Base-by-base conservation (phyloP, 2,888 invertebrate genomes). In the Poecilus cupreus region DNA sequence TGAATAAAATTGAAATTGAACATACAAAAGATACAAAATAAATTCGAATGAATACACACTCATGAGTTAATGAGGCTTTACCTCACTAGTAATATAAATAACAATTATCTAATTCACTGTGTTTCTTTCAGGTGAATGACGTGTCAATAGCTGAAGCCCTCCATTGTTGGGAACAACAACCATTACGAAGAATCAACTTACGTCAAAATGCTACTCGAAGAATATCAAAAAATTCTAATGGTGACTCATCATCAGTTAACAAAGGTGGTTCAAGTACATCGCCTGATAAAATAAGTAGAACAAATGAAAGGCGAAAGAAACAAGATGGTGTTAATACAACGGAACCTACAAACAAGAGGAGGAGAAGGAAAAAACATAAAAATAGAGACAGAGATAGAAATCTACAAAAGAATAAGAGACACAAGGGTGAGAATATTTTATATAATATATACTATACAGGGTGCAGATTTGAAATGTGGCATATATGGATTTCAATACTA, bases 61-160 rank as follows among this genome's bases (percentile, higher is more conserved):
- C n/a, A n/a, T n/a, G n/a, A n/a, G n/a, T n/a, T n/a, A n/a, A n/a
- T n/a, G n/a, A n/a, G n/a, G n/a, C n/a, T n/a, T n/a, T n/a, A n/a
- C n/a, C n/a, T n/a, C n/a, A n/a, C n/a, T n/a, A n/a, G n/a, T n/a
- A n/a, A n/a, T n/a, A n/a, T 26, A 26, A 26, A 3, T 26, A 5
- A 26, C 5, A 3, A 3, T 32, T 5, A 32, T 8, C 8, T 6
- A 49, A 75, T 16, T 51, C 11, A 51, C 8, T 32, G 10, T 51
- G 11, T 26, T 75, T 51, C 26, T 11, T 70, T 6, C 11, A 75
- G 75, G 94, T 97, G 81, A 96, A 96, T 83, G 96, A 95, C 54
- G 93, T 97, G 57, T 94, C 96, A 11, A 89, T 98, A 82, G 95
- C 97, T 0, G 93, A 95, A 83, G 97, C 97, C 0, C 90, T 98